phyloP scores from a whole-genome alignment of 2,113 vertebrate species.

The Nothobranchius furzeri region DNA sequence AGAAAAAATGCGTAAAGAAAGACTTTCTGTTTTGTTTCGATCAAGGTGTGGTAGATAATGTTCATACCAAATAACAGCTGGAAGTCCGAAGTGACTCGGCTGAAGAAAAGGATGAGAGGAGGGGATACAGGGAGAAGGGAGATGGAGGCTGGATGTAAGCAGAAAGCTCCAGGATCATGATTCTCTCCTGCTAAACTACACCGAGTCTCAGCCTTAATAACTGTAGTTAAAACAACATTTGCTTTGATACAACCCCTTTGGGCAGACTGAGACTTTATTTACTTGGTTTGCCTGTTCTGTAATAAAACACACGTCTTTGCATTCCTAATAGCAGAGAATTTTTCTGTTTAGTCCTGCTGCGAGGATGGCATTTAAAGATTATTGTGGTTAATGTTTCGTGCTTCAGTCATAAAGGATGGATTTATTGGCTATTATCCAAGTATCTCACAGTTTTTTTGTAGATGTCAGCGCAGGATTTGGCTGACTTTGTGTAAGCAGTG shows the following conservation, averaged over 20 bases:
- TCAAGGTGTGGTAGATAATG: slow-evolving; percentile 51
- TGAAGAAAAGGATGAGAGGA: slow-evolving; percentile 29
- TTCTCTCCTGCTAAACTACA: no score
- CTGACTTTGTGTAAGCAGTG: no score
- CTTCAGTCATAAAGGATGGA: no score
- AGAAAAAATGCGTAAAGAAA: slow-evolving; percentile 2
- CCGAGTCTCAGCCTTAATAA: no score
- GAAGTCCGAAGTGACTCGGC: slow-evolving; percentile 53
- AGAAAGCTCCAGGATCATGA: no score
- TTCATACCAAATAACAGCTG: slow-evolving; percentile 55
- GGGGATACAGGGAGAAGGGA: slow-evolving; percentile 18
- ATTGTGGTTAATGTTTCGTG: no score
- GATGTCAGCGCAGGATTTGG: no score
- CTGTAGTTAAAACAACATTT: background rate
- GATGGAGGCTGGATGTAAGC: slow-evolving; percentile 3
- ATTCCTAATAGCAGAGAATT: background rate
- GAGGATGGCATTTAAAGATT: no score
- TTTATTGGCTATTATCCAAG: no score
- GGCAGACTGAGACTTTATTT: background rate
- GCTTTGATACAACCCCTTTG: background rate
- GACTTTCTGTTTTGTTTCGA: slow-evolving; percentile 54
- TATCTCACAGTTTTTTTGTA: no score
- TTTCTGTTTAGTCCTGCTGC: background rate
- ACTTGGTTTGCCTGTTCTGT: background rate
- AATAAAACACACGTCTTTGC: background rate